Percentiles rank a stretch among this genome's conserved stretches.
Evolutionary conservation across 2,888 invertebrate species (phyloP).

Genomic region (Pinctada fucata): DNA sequence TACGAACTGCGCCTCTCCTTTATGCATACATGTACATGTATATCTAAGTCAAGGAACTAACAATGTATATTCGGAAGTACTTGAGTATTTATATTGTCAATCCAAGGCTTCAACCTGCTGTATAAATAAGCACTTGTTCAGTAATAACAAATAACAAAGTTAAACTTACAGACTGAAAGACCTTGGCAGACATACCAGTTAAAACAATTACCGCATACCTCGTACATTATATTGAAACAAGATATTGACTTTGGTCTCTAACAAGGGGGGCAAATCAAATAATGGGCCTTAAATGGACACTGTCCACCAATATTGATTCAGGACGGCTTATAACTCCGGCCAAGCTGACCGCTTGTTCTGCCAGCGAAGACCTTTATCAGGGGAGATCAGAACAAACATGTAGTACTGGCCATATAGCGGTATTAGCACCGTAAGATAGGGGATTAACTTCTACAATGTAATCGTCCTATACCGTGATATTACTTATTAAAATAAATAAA

Average conservation of each 20-base stretch:
- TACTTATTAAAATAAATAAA: not conserved
- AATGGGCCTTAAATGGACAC: not conserved
- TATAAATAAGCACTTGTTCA: too few species aligned
- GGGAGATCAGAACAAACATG: not conserved
- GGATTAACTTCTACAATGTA: not conserved
- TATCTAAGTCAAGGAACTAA: too few species aligned
- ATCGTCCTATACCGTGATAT: not conserved
- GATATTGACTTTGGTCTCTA: not conserved
- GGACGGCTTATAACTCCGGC: not conserved
- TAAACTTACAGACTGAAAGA: too few species aligned
- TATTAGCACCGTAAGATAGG: not conserved
- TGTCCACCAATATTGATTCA: conserved; percentile 1
- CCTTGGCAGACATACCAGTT: too few species aligned
- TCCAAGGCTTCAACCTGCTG: too few species aligned
- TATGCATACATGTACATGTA: too few species aligned
- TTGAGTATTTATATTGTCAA: too few species aligned
- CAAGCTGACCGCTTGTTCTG: not conserved
- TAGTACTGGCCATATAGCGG: not conserved
- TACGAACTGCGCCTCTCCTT: too few species aligned
- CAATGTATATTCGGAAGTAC: too few species aligned
- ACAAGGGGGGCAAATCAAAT: conserved; percentile 1
- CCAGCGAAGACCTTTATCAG: not conserved
- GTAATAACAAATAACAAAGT: too few species aligned
- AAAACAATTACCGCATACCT: too few species aligned
- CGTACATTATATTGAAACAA: not conserved